A percentile compares a stretch with the other conserved stretches of the same genome.
These are phyloP conservation scores for Rhadina sibilatrix DNA, from an alignment of 2,113 vertebrate genomes.

Conservation along the genomic window DNA sequence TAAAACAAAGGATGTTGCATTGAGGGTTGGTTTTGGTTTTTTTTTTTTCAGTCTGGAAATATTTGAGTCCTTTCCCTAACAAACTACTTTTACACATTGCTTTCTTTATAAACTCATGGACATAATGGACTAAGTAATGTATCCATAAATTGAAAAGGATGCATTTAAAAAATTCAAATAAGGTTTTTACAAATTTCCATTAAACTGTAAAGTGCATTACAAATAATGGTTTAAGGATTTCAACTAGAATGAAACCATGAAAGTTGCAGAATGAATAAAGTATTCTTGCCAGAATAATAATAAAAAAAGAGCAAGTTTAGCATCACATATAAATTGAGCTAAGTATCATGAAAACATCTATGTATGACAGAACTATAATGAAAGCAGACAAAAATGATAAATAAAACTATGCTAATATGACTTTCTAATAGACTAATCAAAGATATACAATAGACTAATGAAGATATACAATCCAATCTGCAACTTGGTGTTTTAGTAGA, in stretches of 20 bases:
- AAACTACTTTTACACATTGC: background rate
- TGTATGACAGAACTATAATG: background rate
- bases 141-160: background rate
- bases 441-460: background rate
- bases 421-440: background rate
- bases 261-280: background rate
- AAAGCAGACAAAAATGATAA: background rate
- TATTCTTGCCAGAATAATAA: background rate
- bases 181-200: background rate
- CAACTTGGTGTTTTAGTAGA: background rate
- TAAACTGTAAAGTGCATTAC: background rate
- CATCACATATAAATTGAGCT: background rate
- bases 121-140: background rate
- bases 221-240: background rate
- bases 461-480: background rate
- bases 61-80: background rate
- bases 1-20: background rate
- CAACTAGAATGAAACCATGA: background rate
- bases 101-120: background rate
- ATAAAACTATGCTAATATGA: background rate
- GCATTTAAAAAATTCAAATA: background rate
- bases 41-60: background rate
- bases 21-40: fast-evolving
- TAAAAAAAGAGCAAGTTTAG: background rate
- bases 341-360: background rate